Base-by-base conservation (phyloP, 2,113 vertebrate genomes). In the Cryptoleucopteryx plumbea region DNA sequence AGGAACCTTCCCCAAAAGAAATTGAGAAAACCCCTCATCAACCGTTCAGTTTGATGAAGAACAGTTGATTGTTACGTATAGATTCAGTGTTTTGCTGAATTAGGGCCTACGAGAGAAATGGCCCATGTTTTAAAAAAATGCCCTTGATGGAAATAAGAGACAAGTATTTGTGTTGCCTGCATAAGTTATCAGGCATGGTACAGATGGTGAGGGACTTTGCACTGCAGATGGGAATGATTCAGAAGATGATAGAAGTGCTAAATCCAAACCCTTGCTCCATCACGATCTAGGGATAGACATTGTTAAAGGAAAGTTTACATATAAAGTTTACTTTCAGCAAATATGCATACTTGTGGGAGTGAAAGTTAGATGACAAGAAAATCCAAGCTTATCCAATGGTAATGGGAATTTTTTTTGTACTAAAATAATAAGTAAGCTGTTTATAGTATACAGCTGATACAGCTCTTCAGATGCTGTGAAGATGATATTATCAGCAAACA, bases 161-260 rank as follows among this genome's bases (percentile, higher is more conserved):
- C 13, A 59, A 91, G 65, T 94, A 93, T 86, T 88, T 85, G 58
- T 94, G 88, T 61, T 88, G 82, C 94, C 88, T 88, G 71, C 62
- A 62, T 88, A 93, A 93, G 53, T 82, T 96, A 91, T 77, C 82
- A 91, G 55, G 87, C 58, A 92, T 23, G 42, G 74, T 97, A 85
- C 93, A 96, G 96, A 96, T 94, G 92, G 96, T 93, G 58, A 95
- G 93, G 90, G 93, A 95, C 91, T 96, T 96, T 94, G 82, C 70
- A 85, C 68, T 93, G 92, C 95, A 95, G 90, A 93, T 94, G 94
- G 88, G 92, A 93, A 94, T 90, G 88, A 97, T 95, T 96, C 94
- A 96, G 92, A 91, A 93, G 52, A 90, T 94, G 82, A 94, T 93
- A 88, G 62, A 91, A 94, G 79, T 96, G 90, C 58, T 94, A 95